A percentile compares a stretch with the other conserved stretches of the same genome.
phyloP scores from a whole-genome alignment of 2,797 vertebrate genomes.

The Jordanella pulchra region DNA sequence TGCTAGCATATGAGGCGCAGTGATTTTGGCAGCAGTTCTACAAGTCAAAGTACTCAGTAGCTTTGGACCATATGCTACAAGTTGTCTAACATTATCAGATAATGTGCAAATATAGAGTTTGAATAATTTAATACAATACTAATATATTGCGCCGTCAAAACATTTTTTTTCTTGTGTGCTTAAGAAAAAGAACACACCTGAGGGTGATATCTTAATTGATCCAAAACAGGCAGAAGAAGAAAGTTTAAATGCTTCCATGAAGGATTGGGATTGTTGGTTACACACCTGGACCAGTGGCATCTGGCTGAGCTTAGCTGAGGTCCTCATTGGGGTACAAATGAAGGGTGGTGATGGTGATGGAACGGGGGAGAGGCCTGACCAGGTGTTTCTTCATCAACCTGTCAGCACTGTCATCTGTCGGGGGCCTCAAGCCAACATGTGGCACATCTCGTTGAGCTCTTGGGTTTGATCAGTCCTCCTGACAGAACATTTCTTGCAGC shows the following conservation, averaged over 20 bases:
- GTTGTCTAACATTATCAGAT: constrained; percentile 46
- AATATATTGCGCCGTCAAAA: constrained; percentile 19
- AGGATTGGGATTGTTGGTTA: constrained; percentile 48
- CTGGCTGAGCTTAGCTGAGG: constrained; percentile 37
- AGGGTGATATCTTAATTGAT: constrained; percentile 42
- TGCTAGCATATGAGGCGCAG: constrained; percentile 57
- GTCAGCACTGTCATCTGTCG: constrained; percentile 57
- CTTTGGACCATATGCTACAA: constrained; percentile 42
- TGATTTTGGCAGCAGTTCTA: constrained; percentile 55
- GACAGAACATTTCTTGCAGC: constrained; percentile 38
- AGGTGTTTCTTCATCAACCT: constrained; percentile 63
- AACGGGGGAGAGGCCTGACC: constrained; percentile 17
- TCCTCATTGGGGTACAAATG: neutral
- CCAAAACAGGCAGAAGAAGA: constrained; percentile 19
- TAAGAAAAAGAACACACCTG: constrained; percentile 39
- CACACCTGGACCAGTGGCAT: constrained; percentile 62
- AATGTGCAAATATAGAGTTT: constrained; percentile 7
- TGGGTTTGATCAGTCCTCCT: constrained; percentile 65
- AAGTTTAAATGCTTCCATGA: constrained; percentile 49
- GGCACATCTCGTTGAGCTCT: constrained; percentile 50
- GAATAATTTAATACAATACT: constrained; percentile 32
- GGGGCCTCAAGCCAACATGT: constrained; percentile 28
- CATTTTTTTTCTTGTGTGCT: constrained; percentile 23
- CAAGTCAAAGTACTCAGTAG: constrained; percentile 51
- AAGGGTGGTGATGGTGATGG: neutral